Evolutionary conservation across 2,113 vertebrate genomes (phyloP).

Genomic region (Ciconia maguari): DNA sequence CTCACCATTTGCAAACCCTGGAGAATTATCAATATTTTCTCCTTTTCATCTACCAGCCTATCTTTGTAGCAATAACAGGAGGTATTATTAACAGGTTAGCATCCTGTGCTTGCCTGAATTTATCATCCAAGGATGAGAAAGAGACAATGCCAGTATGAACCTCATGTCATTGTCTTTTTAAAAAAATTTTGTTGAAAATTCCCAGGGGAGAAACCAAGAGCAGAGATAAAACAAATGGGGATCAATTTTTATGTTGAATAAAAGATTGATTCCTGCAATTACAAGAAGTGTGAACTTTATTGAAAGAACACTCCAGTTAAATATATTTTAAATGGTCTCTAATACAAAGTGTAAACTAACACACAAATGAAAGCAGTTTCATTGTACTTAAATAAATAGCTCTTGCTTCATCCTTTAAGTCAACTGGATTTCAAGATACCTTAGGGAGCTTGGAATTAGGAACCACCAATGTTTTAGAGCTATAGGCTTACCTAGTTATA

Average conservation of each 20-base stretch:
- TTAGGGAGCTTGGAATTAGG: neutral
- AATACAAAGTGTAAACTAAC: neutral
- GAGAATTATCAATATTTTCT: slow-evolving; percentile 6
- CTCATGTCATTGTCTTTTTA: neutral
- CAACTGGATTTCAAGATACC: slow-evolving; percentile 9
- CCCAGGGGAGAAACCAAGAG: neutral
- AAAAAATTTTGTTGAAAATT: neutral
- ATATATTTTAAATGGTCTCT: neutral
- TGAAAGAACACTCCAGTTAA: neutral
- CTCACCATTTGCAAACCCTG: slow-evolving; percentile 1
- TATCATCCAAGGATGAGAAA: neutral
- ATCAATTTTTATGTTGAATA: neutral
- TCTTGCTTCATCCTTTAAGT: slow-evolving; percentile 8
- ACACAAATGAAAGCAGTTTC: neutral
- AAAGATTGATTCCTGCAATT: neutral
- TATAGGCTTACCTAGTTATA: neutral
- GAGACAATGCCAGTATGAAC: neutral
- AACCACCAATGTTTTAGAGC: neutral
- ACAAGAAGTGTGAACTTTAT: neutral
- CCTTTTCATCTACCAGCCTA: neutral
- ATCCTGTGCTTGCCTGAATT: neutral
- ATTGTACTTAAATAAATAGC: slow-evolving; percentile 1
- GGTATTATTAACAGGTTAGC: neutral
- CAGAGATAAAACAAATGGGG: neutral
- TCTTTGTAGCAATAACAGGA: neutral